Conservation (phyloP, 1,140 invertebrate genomes). For the Agrypnia vestita region DNA sequence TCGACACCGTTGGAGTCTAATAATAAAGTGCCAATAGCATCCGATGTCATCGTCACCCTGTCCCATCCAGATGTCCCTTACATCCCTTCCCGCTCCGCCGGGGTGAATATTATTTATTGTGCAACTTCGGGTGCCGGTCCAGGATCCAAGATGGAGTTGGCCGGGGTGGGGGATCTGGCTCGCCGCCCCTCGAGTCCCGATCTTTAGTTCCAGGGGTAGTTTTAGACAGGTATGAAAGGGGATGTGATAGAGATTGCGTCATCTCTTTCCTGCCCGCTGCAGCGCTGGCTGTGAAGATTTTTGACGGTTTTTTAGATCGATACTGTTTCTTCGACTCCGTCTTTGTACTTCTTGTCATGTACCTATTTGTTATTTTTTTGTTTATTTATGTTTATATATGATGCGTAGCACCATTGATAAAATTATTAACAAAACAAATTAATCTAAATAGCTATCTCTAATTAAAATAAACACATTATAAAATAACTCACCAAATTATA, state of each 20-base stretch:
- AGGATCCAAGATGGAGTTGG: slow-evolving; percentile 56
- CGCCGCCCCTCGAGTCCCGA: slow-evolving; percentile 27
- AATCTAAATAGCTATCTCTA: too few species aligned
- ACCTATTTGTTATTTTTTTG: too few species aligned
- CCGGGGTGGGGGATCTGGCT: not conserved
- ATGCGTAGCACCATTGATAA: too few species aligned
- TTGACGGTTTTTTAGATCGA: not conserved
- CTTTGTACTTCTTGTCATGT: too few species aligned
- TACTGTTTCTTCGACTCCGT: slow-evolving; percentile 9
- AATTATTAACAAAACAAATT: too few species aligned
- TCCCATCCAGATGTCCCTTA: slow-evolving; percentile 35
- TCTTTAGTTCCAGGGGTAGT: slow-evolving; percentile 31
- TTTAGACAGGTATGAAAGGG: slow-evolving; percentile 31
- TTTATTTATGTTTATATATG: too few species aligned
- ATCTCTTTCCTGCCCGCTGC: slow-evolving; percentile 10
- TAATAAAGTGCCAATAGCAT: not conserved
- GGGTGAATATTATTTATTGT: slow-evolving; percentile 59
- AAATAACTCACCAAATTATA: too few species aligned
- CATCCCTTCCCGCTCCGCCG: slow-evolving; percentile 4
- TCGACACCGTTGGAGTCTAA: too few species aligned
- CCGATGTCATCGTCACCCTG: slow-evolving; percentile 39
- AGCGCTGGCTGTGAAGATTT: not conserved
- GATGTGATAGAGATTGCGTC: slow-evolving; percentile 12
- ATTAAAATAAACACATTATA: too few species aligned
- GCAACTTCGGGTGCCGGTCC: slow-evolving; percentile 51